These are phyloP conservation scores for Brachypteracias leptosomus DNA, from an alignment of 2,113 vertebrate species.

Conservation along the genomic window DNA sequence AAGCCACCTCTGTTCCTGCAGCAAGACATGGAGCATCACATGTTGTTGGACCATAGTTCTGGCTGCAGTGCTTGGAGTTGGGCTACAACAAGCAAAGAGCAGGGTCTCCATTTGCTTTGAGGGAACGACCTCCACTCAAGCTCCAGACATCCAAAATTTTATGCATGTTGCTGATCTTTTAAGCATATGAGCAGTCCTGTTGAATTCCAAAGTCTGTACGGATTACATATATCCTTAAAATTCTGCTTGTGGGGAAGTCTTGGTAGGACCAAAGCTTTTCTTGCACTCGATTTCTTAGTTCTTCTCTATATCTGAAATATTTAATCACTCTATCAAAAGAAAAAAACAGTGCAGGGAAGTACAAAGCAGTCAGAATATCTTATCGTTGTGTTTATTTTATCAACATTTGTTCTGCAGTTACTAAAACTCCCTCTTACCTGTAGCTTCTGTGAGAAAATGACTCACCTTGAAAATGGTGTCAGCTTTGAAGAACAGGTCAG, in stretches of 20 bases:
- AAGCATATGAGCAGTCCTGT: background rate
- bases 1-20: background rate
- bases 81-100: background rate
- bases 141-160: background rate
- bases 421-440: background rate
- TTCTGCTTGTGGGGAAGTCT: background rate
- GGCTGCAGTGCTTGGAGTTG: background rate
- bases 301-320: background rate
- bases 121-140: background rate
- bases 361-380: background rate
- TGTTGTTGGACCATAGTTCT: background rate
- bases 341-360: background rate
- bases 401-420: background rate
- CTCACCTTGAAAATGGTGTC: background rate
- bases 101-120: background rate
- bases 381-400: background rate
- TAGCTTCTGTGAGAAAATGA: background rate
- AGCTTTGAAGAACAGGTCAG: background rate
- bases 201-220: background rate
- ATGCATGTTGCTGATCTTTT: background rate
- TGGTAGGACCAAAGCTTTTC: background rate
- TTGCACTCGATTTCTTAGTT: background rate
- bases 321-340: background rate
- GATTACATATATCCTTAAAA: background rate
- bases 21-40: accelerated